Evolutionary conservation across 1,140 invertebrate species (phyloP), one percentile per base, ranked within the genome.

Genomic region (Conopomorpha cramerella): DNA sequence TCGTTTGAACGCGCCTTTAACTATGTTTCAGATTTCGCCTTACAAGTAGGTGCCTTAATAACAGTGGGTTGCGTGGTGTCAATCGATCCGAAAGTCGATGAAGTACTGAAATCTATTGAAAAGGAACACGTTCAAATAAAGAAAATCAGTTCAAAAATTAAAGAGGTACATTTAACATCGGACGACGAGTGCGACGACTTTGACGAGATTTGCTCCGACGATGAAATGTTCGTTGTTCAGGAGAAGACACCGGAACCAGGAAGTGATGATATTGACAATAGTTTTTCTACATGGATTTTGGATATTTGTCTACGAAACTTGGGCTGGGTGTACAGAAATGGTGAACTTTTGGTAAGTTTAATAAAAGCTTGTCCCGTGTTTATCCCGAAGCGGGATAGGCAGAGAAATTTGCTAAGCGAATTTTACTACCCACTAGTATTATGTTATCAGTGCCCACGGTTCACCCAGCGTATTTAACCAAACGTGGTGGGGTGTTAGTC

Each of bases 1-100:
- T n/a, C n/a, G n/a, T n/a, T n/a, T n/a, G n/a, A n/a, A n/a, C n/a
- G n/a, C n/a, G n/a, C n/a, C n/a, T n/a, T n/a, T n/a, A n/a, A n/a
- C n/a, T n/a, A n/a, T n/a, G n/a, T 61, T 61, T 17, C 46, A 76
- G 70, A 71, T 52, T 39, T 63, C 3, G 87, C 87, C 29, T 80
- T 93, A 23, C 83, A 87, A 66, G 89, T 92, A 3, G 86, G 87
- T 1, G 84, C 87, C 1, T 50, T 93, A 31, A 84, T 90, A 18
- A 87, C 90, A 29, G 84, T 92, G 47, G 89, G 90, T 19, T 86
- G 87, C 40, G 70, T 93, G 26, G 72, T 89, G 15, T 84, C 84
- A 26, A 73, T 82, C 13, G 86, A 88, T 60, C 86, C 84, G 29
- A 78, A 67, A 58, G 61, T 55, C 26, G 66, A 46, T 28, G 78